A percentile compares a stretch with the other conserved stretches of the same genome.
Conservation (phyloP, 2,113 vertebrate genomes). For the Sander lucioperca region DNA sequence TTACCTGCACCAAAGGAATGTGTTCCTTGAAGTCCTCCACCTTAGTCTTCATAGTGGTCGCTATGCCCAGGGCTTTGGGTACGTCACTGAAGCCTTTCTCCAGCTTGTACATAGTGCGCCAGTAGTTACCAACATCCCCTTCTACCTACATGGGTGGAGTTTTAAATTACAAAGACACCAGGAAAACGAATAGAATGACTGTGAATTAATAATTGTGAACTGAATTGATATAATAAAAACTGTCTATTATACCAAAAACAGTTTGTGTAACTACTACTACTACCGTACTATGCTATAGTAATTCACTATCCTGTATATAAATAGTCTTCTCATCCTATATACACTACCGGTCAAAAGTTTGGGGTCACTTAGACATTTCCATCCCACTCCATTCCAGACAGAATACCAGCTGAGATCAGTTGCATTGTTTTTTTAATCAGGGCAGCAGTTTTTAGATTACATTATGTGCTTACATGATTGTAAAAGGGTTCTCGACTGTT, state of each 20-base stretch:
- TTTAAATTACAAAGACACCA: background rate
- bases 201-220: background rate
- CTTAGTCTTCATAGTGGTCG: slow-evolving; percentile 81
- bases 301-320: background rate
- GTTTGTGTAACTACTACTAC: too few relatives aligned
- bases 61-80: slow-evolving; percentile 84
- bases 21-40: slow-evolving; percentile 88
- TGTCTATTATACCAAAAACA: background rate
- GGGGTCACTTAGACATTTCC: too few relatives aligned
- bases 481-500: too few relatives aligned
- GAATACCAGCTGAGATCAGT: too few relatives aligned
- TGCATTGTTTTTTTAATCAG: too few relatives aligned
- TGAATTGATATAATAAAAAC: background rate
- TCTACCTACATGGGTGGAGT: slow-evolving; percentile 76
- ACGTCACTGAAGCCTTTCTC: slow-evolving; percentile 85
- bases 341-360: too few relatives aligned
- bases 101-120: slow-evolving; percentile 87
- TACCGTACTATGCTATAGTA: too few relatives aligned
- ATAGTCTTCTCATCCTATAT: background rate
- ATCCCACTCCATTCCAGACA: too few relatives aligned
- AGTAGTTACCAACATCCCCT: slow-evolving; percentile 85
- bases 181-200: background rate
- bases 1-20: slow-evolving; percentile 88
- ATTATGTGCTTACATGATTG: too few relatives aligned
- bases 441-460: too few relatives aligned